Conservation (phyloP, 2,113 vertebrate genomes). For the Centropus bengalensis region DNA sequence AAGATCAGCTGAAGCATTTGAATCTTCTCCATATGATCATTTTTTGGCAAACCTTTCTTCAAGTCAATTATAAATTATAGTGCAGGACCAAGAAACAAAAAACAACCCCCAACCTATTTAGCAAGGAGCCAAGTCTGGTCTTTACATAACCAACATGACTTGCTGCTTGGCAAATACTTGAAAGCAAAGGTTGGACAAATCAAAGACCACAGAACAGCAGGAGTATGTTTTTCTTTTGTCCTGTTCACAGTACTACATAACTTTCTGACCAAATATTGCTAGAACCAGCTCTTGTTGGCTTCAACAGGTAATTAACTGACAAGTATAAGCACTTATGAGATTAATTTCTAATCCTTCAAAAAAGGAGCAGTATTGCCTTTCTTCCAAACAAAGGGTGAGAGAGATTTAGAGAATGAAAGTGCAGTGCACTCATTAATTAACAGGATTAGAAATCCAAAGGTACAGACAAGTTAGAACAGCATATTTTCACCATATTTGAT, state of each 20-base stretch:
- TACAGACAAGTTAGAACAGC: neutral
- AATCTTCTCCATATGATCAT: constrained; percentile 23
- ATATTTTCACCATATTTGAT: neutral
- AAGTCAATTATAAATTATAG: constrained; percentile 40
- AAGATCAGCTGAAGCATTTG: constrained; percentile 52
- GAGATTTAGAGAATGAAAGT: constrained; percentile 3
- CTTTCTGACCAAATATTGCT: constrained; percentile 11
- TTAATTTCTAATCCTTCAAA: constrained; percentile 25
- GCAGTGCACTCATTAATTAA: constrained; percentile 34
- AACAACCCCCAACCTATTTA: constrained; percentile 14
- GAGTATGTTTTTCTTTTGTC: neutral
- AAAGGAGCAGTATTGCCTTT: neutral
- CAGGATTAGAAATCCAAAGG: constrained; percentile 44
- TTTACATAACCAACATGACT: constrained; percentile 41
- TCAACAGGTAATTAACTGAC: neutral
- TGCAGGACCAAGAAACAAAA: neutral
- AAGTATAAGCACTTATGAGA: neutral
- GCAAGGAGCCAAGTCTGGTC: constrained; percentile 14
- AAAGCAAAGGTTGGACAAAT: constrained; percentile 15
- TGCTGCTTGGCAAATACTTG: constrained; percentile 48
- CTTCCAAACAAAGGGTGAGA: neutral
- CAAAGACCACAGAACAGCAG: constrained; percentile 2
- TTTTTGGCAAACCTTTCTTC: constrained; percentile 30
- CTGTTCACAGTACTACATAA: neutral
- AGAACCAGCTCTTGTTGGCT: neutral